Evolutionary conservation across 1,140 invertebrate genomes (phyloP).

Genomic region (Neuroterus valhalla): DNA sequence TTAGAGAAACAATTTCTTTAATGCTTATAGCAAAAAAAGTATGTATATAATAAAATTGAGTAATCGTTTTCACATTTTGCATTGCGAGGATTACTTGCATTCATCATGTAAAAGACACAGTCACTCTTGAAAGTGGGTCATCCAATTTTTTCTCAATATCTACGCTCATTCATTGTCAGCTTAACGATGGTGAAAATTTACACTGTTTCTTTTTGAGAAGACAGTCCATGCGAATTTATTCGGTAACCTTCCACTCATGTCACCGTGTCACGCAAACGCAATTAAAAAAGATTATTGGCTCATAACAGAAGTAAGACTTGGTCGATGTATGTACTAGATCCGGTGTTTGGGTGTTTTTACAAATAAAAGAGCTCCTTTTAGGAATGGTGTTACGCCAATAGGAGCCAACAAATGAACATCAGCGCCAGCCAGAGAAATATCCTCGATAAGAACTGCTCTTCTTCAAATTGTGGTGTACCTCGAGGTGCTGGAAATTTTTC

Average conservation of each 20-base stretch:
- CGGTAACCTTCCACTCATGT: slow-evolving; percentile 1
- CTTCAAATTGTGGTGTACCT: slow-evolving; percentile 89
- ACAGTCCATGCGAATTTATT: neutral
- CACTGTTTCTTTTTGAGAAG: neutral
- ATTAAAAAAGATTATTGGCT: neutral
- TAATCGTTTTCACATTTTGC: slow-evolving; percentile 12
- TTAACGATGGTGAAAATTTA: neutral
- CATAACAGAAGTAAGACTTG: neutral
- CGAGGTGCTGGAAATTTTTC: slow-evolving; percentile 79
- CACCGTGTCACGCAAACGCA: neutral
- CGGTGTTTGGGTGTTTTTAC: slow-evolving; percentile 34
- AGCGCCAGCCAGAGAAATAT: slow-evolving; percentile 95
- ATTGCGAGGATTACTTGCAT: neutral
- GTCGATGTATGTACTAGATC: neutral
- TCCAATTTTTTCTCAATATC: neutral
- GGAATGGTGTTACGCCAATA: slow-evolving; percentile 85
- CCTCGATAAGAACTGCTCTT: slow-evolving; percentile 95
- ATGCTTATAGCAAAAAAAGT: slow-evolving; percentile 34
- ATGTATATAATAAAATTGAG: slow-evolving; percentile 38
- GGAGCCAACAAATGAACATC: slow-evolving; percentile 92
- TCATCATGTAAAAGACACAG: neutral
- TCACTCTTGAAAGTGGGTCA: neutral
- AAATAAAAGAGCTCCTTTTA: slow-evolving; percentile 34
- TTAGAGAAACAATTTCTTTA: slow-evolving; percentile 11
- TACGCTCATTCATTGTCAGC: neutral